These are phyloP conservation scores for Danio aesculapii DNA, from an alignment of 2,797 vertebrate genomes.

Conservation along the genomic window DNA sequence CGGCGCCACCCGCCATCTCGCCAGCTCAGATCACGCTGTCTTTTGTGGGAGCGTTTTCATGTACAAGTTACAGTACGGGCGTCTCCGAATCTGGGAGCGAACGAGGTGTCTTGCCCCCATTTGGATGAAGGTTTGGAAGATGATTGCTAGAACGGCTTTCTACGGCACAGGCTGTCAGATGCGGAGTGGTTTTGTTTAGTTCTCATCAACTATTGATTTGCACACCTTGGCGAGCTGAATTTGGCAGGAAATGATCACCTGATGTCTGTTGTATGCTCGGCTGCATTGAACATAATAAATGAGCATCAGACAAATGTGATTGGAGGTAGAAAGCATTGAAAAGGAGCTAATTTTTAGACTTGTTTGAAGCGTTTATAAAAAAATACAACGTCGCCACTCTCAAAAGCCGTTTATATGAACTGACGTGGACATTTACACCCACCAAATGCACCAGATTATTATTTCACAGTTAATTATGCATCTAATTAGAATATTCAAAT, in stretches of 20 bases:
- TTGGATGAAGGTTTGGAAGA: slow-evolving; percentile 43
- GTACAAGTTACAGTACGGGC: slow-evolving; percentile 75
- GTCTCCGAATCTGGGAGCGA: slow-evolving; percentile 55
- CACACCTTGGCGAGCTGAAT: not conserved
- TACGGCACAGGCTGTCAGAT: slow-evolving; percentile 41
- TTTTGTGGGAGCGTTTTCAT: slow-evolving; percentile 76
- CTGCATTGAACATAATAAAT: not conserved
- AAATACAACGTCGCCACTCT: slow-evolving; percentile 73
- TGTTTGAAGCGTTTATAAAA: slow-evolving; percentile 3
- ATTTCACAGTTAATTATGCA: slow-evolving; percentile 86
- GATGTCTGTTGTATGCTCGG: not conserved
- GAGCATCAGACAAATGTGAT: not conserved
- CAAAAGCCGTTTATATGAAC: slow-evolving; percentile 71
- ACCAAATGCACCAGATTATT: slow-evolving; percentile 77
- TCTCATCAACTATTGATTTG: not conserved
- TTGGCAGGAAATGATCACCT: not conserved
- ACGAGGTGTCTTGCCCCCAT: slow-evolving; percentile 30
- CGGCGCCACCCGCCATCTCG: slow-evolving; percentile 76
- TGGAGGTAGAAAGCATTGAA: not conserved
- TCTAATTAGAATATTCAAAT: slow-evolving; percentile 88
- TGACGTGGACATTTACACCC: slow-evolving; percentile 76
- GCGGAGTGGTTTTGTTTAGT: slow-evolving; percentile 2
- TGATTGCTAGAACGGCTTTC: slow-evolving; percentile 42
- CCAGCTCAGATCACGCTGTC: slow-evolving; percentile 73
- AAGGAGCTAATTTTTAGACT: not conserved